A percentile compares a stretch with the other conserved stretches of the same genome.
Conservation (phyloP, 1,140 invertebrate species). For the Drosophila parvula region DNA sequence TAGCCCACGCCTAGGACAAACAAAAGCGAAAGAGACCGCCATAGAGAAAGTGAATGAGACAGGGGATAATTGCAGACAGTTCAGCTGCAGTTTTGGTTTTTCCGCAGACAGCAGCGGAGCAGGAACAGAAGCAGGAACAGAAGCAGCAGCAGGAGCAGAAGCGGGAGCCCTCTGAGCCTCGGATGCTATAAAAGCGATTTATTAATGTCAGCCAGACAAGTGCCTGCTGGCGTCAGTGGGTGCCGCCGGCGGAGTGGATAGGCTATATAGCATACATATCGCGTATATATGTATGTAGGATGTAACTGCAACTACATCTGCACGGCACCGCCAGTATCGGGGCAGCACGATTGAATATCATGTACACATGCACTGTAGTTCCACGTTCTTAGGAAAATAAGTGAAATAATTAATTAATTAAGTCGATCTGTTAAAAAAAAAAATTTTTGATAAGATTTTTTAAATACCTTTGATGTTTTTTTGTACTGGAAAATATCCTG, state of each 20-base stretch:
- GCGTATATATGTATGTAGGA: slow-evolving; percentile 21
- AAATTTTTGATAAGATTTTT: too few species aligned
- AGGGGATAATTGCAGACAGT: slow-evolving; percentile 45
- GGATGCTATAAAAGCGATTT: slow-evolving; percentile 78
- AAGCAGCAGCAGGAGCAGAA: neutral
- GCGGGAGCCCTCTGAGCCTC: slow-evolving; percentile 9
- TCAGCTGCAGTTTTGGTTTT: slow-evolving; percentile 59
- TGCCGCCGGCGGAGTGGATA: slow-evolving; percentile 9
- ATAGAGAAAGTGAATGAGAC: slow-evolving; percentile 16
- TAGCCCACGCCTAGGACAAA: slow-evolving; percentile 62
- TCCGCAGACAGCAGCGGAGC: slow-evolving; percentile 31
- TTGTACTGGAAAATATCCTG: too few species aligned
- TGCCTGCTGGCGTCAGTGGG: slow-evolving; percentile 65
- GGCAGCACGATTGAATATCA: slow-evolving; percentile 6
- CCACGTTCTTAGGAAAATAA: neutral
- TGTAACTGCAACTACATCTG: slow-evolving; percentile 6
- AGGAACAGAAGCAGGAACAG: neutral
- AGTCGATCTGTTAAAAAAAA: neutral
- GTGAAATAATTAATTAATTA: neutral
- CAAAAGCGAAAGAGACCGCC: slow-evolving; percentile 28
- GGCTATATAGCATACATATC: slow-evolving; percentile 22
- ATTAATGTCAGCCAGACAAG: slow-evolving; percentile 82
- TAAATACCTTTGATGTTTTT: too few species aligned
- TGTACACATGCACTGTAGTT: slow-evolving; percentile 11
- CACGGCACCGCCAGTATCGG: neutral